Evolutionary conservation across 2,888 invertebrate genomes (phyloP).

Genomic region (Peribatodes rhomboidaria): DNA sequence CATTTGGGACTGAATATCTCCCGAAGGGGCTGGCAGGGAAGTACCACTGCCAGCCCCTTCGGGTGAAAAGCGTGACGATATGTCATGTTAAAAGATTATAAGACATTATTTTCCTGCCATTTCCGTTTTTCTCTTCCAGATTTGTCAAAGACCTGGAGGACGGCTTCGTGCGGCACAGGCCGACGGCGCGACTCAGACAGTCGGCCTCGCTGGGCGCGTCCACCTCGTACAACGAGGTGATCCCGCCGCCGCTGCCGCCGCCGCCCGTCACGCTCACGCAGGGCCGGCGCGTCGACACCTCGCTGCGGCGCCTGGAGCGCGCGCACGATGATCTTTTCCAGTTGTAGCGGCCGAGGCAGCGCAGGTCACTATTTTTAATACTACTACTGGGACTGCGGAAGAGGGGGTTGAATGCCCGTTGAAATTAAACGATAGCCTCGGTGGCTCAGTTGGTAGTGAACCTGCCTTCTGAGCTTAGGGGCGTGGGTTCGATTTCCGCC

Average conservation of each 20-base stretch:
- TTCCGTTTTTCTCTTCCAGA: conserved; percentile 64
- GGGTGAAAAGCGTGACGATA: no score
- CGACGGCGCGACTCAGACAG: conserved; percentile 85
- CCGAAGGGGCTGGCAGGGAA: no score
- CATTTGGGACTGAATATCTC: no score
- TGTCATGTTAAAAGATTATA: no score
- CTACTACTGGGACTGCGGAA: not conserved
- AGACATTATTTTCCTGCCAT: not conserved
- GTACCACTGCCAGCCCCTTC: no score
- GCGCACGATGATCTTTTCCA: conserved; percentile 96
- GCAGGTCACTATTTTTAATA: conserved; percentile 65
- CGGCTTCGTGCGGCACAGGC: conserved; percentile 83
- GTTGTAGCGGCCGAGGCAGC: conserved; percentile 91
- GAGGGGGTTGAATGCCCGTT: no score
- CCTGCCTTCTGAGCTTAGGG: no score
- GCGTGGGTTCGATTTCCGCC: no score
- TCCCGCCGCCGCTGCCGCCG: conserved; percentile 83
- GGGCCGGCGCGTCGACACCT: conserved; percentile 92
- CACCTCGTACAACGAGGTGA: conserved; percentile 78
- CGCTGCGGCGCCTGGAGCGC: conserved; percentile 92
- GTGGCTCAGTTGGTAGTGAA: no score
- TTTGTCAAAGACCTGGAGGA: conserved; percentile 86
- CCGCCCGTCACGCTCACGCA: conserved; percentile 92
- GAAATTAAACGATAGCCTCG: no score
- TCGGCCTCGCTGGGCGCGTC: conserved; percentile 84